Evolutionary conservation across 2,888 invertebrate species (phyloP), one percentile per base, ranked within the genome.

Genomic region (Alsophila aescularia): DNA sequence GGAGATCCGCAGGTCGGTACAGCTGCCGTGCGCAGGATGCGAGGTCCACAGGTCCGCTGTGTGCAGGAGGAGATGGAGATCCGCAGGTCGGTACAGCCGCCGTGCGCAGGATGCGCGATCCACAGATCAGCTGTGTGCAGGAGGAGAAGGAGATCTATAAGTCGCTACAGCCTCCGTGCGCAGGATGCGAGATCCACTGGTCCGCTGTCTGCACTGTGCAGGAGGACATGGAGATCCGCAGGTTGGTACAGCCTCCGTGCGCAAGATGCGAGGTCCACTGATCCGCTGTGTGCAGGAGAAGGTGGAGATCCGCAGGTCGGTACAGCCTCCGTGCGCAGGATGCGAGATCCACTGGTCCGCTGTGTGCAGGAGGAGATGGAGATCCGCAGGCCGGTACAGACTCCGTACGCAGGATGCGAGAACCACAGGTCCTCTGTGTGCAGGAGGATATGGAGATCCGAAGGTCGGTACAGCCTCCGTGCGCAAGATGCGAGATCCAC

Each of bases 41-140:
- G 18, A 4, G 18, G 2, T 5, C 5, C 18, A 5, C n/a, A n/a
- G n/a, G n/a, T n/a, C n/a, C 85, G 92, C 64, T 78, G 92, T 16
- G 90, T 92, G 67, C 90, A 92, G 75, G 92, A 92, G 81, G 92
- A 92, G 83, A 87, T 90, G 84, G 91, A 92, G 83, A 92, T 92
- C 55, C 89, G 92, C 75, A 87, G 89, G 88, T 88, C 69, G 41
- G 18, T 43, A 2, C 10, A 42, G 18, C 40, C 50, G 45, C 35
- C 50, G 21, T 18, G 1, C 27, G 27, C 8, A 7, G 27, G 5
- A 27, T 8, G 4, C 18, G 18, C 5, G 18, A 4, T 5, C 5
- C 18, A 5, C n/a, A n/a, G n/a, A n/a, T n/a, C n/a, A 85, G 92
- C 64, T 78, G 92, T 16, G 90, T 92, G 67, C 90, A 92, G 75